Percentiles rank a stretch among this genome's conserved stretches.
Evolutionary conservation across 2,113 vertebrate genomes (phyloP).

Genomic region (Kryptolebias marmoratus): DNA sequence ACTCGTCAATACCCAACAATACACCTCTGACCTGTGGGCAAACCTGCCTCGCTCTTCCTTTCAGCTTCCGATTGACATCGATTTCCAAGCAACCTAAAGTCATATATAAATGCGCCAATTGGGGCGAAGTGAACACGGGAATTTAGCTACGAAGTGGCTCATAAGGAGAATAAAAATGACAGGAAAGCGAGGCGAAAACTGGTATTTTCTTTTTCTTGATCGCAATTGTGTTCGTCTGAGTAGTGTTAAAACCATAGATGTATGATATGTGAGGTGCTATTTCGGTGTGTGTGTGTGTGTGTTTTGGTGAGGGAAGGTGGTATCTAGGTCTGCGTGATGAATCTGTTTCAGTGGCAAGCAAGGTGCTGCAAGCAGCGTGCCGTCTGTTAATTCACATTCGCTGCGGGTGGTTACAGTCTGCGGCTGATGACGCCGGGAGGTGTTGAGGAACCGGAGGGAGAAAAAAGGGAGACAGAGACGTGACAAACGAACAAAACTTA

Average conservation of each 20-base stretch:
- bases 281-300: slow-evolving; percentile 34
- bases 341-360: slow-evolving; percentile 73
- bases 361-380: slow-evolving; percentile 70
- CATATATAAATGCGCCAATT: slow-evolving; percentile 51
- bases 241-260: slow-evolving; percentile 46
- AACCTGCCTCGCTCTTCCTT: slow-evolving; percentile 58
- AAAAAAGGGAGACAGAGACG: slow-evolving; percentile 32
- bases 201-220: slow-evolving; percentile 46
- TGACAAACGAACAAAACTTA: slow-evolving; percentile 53
- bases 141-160: slow-evolving; percentile 18
- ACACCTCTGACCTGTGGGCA: slow-evolving; percentile 70
- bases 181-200: background rate
- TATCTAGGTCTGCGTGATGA: slow-evolving; percentile 76
- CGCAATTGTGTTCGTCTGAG: slow-evolving; percentile 60
- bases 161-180: background rate
- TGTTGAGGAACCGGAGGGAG: slow-evolving; percentile 58
- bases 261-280: slow-evolving; percentile 62
- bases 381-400: slow-evolving; percentile 79
- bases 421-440: slow-evolving; percentile 65
- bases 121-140: slow-evolving; percentile 21
- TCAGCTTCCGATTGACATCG: slow-evolving; percentile 66
- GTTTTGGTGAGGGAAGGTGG: slow-evolving; percentile 36
- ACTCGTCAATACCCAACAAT: slow-evolving; percentile 68
- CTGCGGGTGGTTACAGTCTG: slow-evolving; percentile 65
- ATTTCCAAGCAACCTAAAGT: slow-evolving; percentile 63